phyloP scores from a whole-genome alignment of 1,140 invertebrate genomes.

The Aplysia californica region DNA sequence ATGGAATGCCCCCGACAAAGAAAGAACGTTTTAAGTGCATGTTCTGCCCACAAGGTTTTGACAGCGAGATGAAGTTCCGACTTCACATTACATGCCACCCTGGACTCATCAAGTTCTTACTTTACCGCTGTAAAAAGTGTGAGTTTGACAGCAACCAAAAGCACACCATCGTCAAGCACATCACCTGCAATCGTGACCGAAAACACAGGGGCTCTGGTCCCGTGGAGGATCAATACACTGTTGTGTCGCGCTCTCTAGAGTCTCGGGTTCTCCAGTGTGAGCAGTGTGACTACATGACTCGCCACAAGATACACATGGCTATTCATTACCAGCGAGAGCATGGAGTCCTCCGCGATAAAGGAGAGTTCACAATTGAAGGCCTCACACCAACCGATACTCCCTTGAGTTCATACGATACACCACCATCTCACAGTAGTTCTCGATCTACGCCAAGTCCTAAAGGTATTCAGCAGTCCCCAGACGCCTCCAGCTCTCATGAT shows the following conservation, averaged over 20 bases:
- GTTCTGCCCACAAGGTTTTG: slow-evolving; percentile 43
- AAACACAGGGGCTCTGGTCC: slow-evolving; percentile 29
- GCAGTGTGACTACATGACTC: slow-evolving; percentile 38
- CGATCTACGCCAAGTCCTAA: neutral
- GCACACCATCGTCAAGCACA: slow-evolving; percentile 35
- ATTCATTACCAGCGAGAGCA: slow-evolving; percentile 38
- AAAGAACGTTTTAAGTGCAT: slow-evolving; percentile 41
- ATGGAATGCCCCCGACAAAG: slow-evolving; percentile 32
- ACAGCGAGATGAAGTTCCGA: slow-evolving; percentile 36
- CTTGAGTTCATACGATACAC: neutral
- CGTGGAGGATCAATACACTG: slow-evolving; percentile 35
- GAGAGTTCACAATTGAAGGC: slow-evolving; percentile 17
- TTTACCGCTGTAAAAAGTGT: slow-evolving; percentile 40
- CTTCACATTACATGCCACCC: slow-evolving; percentile 41
- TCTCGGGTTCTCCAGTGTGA: slow-evolving; percentile 37
- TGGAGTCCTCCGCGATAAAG: slow-evolving; percentile 20
- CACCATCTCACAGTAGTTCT: neutral
- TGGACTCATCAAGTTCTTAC: slow-evolving; percentile 34
- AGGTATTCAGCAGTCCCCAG: neutral
- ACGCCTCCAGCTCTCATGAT: neutral
- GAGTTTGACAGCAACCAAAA: slow-evolving; percentile 40
- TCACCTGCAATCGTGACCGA: slow-evolving; percentile 30
- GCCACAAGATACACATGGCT: slow-evolving; percentile 41
- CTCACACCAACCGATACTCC: slow-evolving; percentile 21
- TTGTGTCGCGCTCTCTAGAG: slow-evolving; percentile 32